phyloP scores from a whole-genome alignment of 2,113 vertebrate species.

The Neopipo cinnamomea region DNA sequence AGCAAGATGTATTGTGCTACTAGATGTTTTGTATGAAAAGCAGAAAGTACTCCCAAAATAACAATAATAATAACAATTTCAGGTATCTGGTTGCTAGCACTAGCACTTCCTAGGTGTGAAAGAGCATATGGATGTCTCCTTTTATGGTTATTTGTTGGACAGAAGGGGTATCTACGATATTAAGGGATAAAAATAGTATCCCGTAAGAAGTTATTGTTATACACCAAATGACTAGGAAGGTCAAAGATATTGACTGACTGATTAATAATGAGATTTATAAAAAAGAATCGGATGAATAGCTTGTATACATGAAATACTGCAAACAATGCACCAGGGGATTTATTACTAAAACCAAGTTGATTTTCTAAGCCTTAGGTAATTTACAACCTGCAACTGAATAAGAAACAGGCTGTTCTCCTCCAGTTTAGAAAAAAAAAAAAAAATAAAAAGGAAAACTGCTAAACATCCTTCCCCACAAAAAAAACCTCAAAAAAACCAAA shows the following conservation, averaged over 20 bases:
- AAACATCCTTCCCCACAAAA: background rate
- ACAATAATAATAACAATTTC: background rate
- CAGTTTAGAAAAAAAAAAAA: background rate
- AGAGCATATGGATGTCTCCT: background rate
- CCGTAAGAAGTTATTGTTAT: background rate
- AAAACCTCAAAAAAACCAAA: background rate
- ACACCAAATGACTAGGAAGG: background rate
- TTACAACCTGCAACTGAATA: background rate
- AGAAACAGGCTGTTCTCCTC: background rate
- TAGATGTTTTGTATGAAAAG: background rate
- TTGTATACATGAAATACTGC: background rate
- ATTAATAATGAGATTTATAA: constrained; percentile 28
- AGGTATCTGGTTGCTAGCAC: background rate
- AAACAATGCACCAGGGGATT: constrained; percentile 19
- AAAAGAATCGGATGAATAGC: constrained; percentile 15
- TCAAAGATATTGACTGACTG: background rate
- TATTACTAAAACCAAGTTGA: constrained; percentile 47
- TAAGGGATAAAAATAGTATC: background rate
- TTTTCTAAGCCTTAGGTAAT: constrained; percentile 37
- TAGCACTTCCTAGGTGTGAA: background rate
- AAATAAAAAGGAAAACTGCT: background rate
- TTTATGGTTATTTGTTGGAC: background rate
- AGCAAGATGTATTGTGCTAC: background rate
- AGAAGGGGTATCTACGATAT: background rate
- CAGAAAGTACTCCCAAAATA: background rate